A percentile compares a stretch with the other conserved stretches of the same genome.
Conservation (phyloP, 2,888 invertebrate genomes). For the Rhaphigaster nebulosa region DNA sequence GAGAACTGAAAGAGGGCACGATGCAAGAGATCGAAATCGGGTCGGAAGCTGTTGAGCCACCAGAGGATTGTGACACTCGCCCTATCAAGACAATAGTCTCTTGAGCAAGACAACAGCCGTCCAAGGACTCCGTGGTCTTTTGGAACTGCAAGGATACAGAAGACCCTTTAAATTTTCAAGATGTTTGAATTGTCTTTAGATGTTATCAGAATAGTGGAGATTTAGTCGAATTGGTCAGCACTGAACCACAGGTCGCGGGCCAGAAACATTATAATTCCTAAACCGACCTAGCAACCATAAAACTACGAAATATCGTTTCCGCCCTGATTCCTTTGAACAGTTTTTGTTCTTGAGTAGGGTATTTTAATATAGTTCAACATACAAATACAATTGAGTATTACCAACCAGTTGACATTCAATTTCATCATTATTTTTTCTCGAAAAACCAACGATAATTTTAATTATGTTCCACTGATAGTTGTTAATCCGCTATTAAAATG, state of each 20-base stretch:
- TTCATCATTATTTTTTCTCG: too few species aligned
- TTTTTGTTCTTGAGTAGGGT: background rate
- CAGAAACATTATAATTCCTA: background rate
- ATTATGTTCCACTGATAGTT: too few species aligned
- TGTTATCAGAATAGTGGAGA: background rate
- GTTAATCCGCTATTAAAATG: too few species aligned
- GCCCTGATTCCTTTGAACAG: background rate
- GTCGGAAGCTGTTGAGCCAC: background rate
- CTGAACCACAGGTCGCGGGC: background rate
- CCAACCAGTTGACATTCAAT: too few species aligned
- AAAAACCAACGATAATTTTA: too few species aligned
- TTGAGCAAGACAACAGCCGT: background rate
- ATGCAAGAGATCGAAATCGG: background rate
- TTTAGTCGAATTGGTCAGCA: background rate
- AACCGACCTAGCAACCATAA: background rate
- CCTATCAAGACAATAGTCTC: slow-evolving; percentile 9
- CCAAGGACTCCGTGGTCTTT: background rate
- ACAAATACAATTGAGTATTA: background rate
- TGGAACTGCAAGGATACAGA: background rate
- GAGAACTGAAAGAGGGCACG: background rate
- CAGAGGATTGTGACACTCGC: background rate
- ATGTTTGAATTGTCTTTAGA: background rate
- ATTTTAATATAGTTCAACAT: background rate
- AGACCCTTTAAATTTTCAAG: background rate
- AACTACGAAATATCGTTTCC: slow-evolving; percentile 13